A percentile compares a stretch with the other conserved stretches of the same genome.
phyloP scores from a whole-genome alignment of 2,113 vertebrate genomes.

The Jaculus jaculus region DNA sequence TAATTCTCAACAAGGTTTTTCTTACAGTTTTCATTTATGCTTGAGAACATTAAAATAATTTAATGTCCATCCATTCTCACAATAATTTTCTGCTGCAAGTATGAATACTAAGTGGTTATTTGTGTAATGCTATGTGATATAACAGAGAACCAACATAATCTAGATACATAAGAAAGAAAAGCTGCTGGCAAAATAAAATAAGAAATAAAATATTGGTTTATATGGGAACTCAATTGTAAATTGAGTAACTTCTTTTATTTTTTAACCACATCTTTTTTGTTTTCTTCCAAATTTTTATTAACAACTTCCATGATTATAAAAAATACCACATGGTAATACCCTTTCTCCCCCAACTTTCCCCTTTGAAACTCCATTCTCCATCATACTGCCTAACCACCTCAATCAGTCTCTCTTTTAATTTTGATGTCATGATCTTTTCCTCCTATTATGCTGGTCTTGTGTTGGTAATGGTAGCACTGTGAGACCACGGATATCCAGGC shows the following conservation, averaged over 20 bases:
- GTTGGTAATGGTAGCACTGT: no score
- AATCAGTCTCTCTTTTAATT: no score
- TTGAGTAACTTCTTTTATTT: not conserved
- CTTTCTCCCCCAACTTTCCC: no score
- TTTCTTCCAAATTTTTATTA: no score
- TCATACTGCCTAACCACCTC: no score
- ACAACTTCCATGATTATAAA: no score
- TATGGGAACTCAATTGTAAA: not conserved
- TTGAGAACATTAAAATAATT: slow-evolving; percentile 55
- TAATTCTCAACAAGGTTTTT: slow-evolving; percentile 48
- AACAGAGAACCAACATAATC: slow-evolving; percentile 45
- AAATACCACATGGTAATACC: no score
- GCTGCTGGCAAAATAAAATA: not conserved
- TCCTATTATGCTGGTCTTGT: no score
- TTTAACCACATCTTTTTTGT: no score
- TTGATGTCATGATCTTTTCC: no score
- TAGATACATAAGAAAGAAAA: not conserved
- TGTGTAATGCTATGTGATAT: not conserved
- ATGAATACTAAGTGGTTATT: slow-evolving; percentile 28
- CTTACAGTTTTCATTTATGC: slow-evolving; percentile 43
- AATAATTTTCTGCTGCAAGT: not conserved
- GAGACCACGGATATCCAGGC: no score
- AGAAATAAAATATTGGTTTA: not conserved
- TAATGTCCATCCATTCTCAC: not conserved
- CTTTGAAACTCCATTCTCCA: no score